Evolutionary conservation across 2,888 invertebrate species (phyloP).

Genomic region (Mechanitis messenoides): DNA sequence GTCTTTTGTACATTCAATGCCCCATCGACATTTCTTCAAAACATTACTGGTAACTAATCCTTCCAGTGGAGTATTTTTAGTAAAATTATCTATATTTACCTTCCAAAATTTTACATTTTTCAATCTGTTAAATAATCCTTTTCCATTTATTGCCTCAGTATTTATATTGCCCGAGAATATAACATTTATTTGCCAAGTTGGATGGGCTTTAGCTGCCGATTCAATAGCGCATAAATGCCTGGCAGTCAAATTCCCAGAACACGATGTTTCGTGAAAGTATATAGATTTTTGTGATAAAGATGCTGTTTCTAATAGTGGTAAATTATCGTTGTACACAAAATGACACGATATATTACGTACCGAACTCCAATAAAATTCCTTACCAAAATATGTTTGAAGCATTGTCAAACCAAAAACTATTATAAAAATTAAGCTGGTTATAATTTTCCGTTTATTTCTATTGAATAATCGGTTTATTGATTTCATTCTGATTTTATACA

Average conservation of each 20-base stretch:
- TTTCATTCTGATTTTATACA: not conserved
- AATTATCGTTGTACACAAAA: constrained; percentile 28
- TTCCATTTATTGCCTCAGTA: constrained; percentile 33
- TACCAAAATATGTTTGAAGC: not conserved
- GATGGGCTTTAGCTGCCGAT: constrained; percentile 80
- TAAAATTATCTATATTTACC: constrained; percentile 69
- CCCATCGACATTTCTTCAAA: constrained; percentile 73
- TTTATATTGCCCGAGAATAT: constrained; percentile 66
- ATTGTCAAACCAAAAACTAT: constrained; percentile 1
- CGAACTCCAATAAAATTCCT: not conserved
- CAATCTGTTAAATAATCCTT: constrained; percentile 51
- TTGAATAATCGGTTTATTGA: not conserved
- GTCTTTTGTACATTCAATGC: constrained; percentile 79
- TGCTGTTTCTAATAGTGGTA: constrained; percentile 39
- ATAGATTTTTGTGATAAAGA: constrained; percentile 64
- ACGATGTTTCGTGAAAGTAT: constrained; percentile 82
- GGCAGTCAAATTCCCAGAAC: constrained; percentile 67
- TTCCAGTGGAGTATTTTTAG: constrained; percentile 76
- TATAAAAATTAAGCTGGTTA: not conserved
- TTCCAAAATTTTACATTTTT: constrained; percentile 70
- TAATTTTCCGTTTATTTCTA: not conserved
- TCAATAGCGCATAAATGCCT: constrained; percentile 83
- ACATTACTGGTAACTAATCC: constrained; percentile 65
- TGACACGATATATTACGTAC: constrained; percentile 33
- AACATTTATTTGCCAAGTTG: constrained; percentile 73